Evolutionary conservation across 2,797 vertebrate species (phyloP).

Genomic region (Micrastur ruficollis): DNA sequence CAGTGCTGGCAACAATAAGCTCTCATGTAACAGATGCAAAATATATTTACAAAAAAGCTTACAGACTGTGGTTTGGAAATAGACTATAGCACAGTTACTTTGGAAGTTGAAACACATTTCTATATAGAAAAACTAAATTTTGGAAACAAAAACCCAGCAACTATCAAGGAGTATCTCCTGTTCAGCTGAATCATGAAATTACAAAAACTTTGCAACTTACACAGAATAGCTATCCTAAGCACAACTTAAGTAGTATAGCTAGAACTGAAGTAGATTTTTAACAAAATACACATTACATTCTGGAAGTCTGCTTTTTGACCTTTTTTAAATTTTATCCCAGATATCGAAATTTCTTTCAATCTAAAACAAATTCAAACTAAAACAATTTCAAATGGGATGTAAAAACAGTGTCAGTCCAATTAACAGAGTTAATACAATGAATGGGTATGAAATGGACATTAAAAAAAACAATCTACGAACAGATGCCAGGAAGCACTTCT

Average conservation of each 20-base stretch:
- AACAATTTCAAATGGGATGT: background rate
- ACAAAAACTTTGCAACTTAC: background rate
- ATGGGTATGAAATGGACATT: background rate
- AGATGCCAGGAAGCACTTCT: background rate
- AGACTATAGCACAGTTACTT: background rate
- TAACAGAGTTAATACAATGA: background rate
- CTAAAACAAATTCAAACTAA: background rate
- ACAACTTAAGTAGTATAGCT: background rate
- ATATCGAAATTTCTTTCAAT: background rate
- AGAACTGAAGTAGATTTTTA: background rate
- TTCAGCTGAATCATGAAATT: background rate
- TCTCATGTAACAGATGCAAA: background rate
- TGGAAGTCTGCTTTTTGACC: background rate
- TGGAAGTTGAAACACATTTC: background rate
- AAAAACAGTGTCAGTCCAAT: background rate
- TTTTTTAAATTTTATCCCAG: background rate
- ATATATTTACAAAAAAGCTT: background rate
- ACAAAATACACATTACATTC: background rate
- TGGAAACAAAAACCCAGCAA: background rate
- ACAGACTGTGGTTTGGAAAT: background rate
- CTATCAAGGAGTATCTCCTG: background rate
- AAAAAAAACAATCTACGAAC: background rate
- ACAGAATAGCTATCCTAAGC: background rate
- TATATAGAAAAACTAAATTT: background rate
- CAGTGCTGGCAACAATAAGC: background rate